These are phyloP conservation scores for Dinothrombium tinctorium DNA, from an alignment of 1,140 invertebrate genomes.

Conservation along the genomic window DNA sequence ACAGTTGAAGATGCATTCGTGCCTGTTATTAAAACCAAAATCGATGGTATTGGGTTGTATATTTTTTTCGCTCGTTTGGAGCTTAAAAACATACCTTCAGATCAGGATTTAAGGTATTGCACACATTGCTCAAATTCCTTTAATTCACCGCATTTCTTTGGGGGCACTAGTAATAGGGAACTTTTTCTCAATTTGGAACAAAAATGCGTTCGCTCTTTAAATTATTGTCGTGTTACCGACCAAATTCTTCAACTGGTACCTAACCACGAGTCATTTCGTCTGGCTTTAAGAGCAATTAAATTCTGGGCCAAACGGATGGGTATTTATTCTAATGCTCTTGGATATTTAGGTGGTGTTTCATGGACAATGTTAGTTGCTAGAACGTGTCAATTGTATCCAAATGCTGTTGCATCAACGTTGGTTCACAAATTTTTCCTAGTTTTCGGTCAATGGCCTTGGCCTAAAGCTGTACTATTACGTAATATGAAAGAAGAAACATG, in stretches of 20 bases:
- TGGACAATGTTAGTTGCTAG: conserved; percentile 98
- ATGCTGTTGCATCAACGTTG: conserved; percentile 74
- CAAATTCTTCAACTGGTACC: conserved; percentile 89
- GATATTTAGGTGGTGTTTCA: conserved; percentile 86
- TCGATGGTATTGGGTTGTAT: conserved; percentile 87
- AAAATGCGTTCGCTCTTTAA: conserved; percentile 86
- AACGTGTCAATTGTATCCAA: conserved; percentile 94
- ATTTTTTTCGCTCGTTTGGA: conserved; percentile 84
- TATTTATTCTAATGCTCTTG: conserved; percentile 92
- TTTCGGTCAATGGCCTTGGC: conserved; percentile 94
- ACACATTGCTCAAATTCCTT: no score
- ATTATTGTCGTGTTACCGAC: conserved; percentile 93
- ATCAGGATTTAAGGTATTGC: conserved; percentile 48
- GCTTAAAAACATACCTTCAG: conserved; percentile 64
- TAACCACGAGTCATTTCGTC: conserved; percentile 74
- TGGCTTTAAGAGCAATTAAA: conserved; percentile 83
- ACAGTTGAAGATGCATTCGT: conserved; percentile 97
- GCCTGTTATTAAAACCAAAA: conserved; percentile 97
- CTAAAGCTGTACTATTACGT: conserved; percentile 83
- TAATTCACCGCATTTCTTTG: no score
- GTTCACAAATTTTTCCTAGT: conserved; percentile 97
- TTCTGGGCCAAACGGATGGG: conserved; percentile 94
- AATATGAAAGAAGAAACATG: conserved; percentile 46
- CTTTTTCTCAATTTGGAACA: conserved; percentile 84
- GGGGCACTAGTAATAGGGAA: no score